A percentile compares a stretch with the other conserved stretches of the same genome.
Conservation (phyloP, 2,113 vertebrate genomes). For the Caloenas nicobarica region DNA sequence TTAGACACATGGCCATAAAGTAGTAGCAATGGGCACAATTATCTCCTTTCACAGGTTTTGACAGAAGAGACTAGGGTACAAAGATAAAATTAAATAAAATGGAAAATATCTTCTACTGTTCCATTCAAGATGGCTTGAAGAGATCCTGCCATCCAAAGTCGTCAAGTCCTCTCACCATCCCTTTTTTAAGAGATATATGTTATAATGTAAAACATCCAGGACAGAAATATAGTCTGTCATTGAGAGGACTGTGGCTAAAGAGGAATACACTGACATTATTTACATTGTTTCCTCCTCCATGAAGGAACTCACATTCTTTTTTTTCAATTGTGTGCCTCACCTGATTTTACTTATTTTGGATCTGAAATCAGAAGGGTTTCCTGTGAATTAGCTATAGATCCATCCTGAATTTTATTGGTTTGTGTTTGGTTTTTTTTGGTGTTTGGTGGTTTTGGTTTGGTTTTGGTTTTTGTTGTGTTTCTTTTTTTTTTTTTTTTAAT, state of each 20-base stretch:
- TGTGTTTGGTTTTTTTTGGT: background rate
- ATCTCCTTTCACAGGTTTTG: background rate
- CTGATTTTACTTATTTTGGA: background rate
- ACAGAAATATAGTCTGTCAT: background rate
- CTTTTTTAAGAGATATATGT: background rate
- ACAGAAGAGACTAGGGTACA: background rate
- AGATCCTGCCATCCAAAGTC: background rate
- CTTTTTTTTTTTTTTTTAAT: background rate
- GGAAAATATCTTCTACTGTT: background rate
- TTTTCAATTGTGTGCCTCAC: background rate
- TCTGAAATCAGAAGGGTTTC: background rate
- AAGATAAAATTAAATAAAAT: background rate
- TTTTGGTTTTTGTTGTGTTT: background rate
- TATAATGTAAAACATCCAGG: background rate
- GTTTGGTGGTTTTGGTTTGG: no score
- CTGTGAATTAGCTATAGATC: background rate
- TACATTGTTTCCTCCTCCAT: background rate
- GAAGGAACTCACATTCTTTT: background rate
- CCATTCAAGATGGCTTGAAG: background rate
- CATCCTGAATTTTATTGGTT: background rate
- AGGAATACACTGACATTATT: background rate
- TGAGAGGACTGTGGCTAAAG: background rate
- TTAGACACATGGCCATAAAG: background rate
- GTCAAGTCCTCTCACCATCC: background rate
- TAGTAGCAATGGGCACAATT: background rate